Base-by-base conservation (phyloP, 2,797 vertebrate genomes). In the Hydrophis major region DNA sequence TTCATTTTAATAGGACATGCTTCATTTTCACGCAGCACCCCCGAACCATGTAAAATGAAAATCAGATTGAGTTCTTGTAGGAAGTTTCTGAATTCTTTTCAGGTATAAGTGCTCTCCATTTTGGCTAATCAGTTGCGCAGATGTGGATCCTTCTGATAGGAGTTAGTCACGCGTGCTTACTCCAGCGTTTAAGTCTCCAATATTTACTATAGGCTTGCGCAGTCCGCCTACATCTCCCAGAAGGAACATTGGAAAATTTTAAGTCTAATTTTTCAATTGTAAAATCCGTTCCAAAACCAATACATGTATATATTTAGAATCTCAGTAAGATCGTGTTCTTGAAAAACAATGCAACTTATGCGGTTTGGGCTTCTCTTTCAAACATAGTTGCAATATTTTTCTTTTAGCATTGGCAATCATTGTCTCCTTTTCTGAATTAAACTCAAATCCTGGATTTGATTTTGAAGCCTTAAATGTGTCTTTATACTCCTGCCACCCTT, bases 161-260 rank as follows among this genome's bases (percentile, higher is more conserved):
- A 5, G 28, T 37, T 37, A 22, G 14, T 14, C 32, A 56, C 20
- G 8, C 4, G 22, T 59, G 7, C 86, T 66, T 87, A 32, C 47
- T 32, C 55, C 60, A 83, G 47, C 7, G 16, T 57, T 53, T 55
- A 27, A 28, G 12, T 63, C 28, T 83, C 42, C 27, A 61, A 63
- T 27, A 14, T 61, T 86, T 61, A 55, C 32, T 32, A 4, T n/a
- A 22, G 4, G 11, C 42, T 63, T 47, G 27, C 61, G 22, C 22
- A n/a, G 16, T 63, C 18, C 55, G 4, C 59, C n/a, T 37, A 6
- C 7, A 37, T 63, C 74, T 60, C 92, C 61, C n/a, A 4, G 42
- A 55, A 37, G 25, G 74, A 18, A 69, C 32, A 2, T 20, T 95
- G 92, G 95, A 95, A 96, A 95, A 93, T 92, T 94, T 63, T 91